Conservation (phyloP, 2,888 invertebrate genomes). For the Strigamia transsilvanica region DNA sequence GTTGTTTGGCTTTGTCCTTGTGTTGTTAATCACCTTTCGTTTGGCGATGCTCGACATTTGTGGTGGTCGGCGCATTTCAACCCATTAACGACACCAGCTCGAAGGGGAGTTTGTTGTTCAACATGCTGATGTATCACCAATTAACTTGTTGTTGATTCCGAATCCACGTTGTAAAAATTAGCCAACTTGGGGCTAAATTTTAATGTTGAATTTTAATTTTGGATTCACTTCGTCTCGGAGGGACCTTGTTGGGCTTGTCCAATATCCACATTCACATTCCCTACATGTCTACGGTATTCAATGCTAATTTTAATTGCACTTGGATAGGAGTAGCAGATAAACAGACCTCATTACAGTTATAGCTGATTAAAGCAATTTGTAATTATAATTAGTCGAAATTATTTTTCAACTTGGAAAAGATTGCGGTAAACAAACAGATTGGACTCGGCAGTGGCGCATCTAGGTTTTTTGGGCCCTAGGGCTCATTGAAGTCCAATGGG, state of each 20-base stretch:
- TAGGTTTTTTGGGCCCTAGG: no score
- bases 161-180: background rate
- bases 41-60: conserved; percentile 47
- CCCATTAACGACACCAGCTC: conserved; percentile 39
- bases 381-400: background rate
- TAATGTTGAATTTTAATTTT: no score
- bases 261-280: background rate
- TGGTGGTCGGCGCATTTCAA: conserved; percentile 30
- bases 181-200: no score
- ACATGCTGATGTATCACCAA: conserved; percentile 40
- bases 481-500: no score
- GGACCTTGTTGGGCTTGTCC: background rate
- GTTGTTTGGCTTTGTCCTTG: conserved; percentile 39
- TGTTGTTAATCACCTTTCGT: conserved; percentile 47
- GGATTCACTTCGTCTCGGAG: no score
- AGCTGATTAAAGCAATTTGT: conserved; percentile 15
- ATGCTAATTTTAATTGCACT: conserved; percentile 9
- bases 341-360: conserved; percentile 18
- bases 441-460: no score
- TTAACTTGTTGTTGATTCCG: background rate
- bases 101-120: conserved; percentile 31
- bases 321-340: background rate
- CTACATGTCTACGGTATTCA: background rate
- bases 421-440: no score
- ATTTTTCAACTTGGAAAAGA: background rate